These are phyloP conservation scores for Cyphomyrus plagiostoma DNA, from an alignment of 2,113 vertebrate species.

Conservation along the genomic window DNA sequence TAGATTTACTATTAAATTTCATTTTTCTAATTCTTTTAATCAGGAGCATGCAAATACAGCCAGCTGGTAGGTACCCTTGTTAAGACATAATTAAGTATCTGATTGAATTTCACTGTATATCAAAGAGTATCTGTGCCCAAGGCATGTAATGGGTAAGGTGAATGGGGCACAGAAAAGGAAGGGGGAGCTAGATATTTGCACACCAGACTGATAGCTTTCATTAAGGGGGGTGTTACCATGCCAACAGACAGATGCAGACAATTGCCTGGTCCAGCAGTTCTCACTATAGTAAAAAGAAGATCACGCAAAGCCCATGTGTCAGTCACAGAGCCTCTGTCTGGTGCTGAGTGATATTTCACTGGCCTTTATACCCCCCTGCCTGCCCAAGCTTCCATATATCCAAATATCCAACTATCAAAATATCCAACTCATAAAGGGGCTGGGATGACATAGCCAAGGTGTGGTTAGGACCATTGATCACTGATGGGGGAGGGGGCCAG, in stretches of 20 bases:
- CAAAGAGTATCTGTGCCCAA: conserved; percentile 57
- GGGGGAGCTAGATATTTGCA: conserved; percentile 53
- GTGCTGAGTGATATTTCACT: conserved; percentile 44
- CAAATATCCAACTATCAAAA: not conserved
- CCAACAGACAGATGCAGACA: conserved; percentile 43
- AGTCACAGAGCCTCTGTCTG: conserved; percentile 53
- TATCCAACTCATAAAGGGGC: not conserved
- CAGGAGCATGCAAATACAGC: conserved; percentile 89
- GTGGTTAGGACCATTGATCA: conserved; percentile 48
- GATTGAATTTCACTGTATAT: conserved; percentile 87
- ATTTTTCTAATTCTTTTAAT: conserved; percentile 94
- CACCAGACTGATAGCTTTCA: conserved; percentile 57
- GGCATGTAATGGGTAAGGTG: not conserved
- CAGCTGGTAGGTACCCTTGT: conserved; percentile 88
- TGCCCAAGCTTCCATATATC: not conserved
- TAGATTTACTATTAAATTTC: conserved; percentile 80
- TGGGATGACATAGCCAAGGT: conserved; percentile 23
- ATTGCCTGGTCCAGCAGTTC: conserved; percentile 49
- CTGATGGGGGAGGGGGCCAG: conserved; percentile 19
- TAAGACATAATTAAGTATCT: conserved; percentile 95
- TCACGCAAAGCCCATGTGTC: conserved; percentile 52
- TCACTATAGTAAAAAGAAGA: conserved; percentile 50
- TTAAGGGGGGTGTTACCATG: conserved; percentile 55
- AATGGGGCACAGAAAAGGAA: conserved; percentile 34
- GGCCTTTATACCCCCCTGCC: conserved; percentile 38